phyloP scores from a whole-genome alignment of 2,797 vertebrate species.

The Alcedo quadribrachys region DNA sequence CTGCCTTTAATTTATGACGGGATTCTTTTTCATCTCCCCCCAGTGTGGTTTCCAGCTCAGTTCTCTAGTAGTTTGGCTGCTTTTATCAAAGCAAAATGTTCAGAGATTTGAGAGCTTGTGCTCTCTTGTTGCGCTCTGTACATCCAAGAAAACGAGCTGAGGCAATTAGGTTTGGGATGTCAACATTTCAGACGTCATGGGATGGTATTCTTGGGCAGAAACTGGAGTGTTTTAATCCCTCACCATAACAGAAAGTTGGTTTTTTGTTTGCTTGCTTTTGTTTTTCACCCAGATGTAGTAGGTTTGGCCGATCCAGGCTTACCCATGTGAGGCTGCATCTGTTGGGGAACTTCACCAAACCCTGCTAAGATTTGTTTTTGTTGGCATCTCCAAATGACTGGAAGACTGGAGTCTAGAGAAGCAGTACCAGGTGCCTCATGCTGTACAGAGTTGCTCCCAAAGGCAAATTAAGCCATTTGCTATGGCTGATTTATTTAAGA shows the following conservation, averaged over 20 bases:
- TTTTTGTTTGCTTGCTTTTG: not conserved
- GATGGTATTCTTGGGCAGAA: not conserved
- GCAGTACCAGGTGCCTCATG: not conserved
- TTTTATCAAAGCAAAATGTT: slow-evolving; percentile 6
- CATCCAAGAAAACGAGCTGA: not conserved
- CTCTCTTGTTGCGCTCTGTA: not conserved
- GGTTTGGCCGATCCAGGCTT: not conserved
- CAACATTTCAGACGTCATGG: not conserved
- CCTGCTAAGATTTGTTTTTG: not conserved
- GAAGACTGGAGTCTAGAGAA: not conserved
- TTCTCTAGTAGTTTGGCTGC: not conserved
- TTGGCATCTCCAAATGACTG: not conserved
- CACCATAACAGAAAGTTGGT: not conserved
- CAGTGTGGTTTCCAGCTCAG: not conserved
- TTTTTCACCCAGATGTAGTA: not conserved
- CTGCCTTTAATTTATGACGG: not conserved
- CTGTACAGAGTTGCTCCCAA: not conserved
- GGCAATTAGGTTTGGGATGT: not conserved
- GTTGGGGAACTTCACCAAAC: not conserved
- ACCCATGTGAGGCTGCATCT: not conserved
- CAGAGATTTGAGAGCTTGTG: not conserved
- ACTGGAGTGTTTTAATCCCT: not conserved
- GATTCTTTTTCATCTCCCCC: not conserved
- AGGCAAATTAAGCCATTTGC: not conserved
- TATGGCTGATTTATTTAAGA: not conserved